These are phyloP conservation scores for Lethrus apterus DNA, from an alignment of 1,140 invertebrate genomes.

Conservation along the genomic window DNA sequence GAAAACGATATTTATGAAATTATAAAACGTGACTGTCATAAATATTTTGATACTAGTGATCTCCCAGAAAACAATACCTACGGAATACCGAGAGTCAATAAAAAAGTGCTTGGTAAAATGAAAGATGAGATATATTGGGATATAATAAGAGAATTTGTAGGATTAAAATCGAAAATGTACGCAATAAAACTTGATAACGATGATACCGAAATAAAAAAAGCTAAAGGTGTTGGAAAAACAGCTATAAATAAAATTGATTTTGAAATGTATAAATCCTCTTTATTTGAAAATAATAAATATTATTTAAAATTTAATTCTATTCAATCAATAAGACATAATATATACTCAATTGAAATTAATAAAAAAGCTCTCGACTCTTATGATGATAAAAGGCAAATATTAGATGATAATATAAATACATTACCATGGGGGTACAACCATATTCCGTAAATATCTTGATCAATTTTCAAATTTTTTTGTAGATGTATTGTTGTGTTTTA, in stretches of 20 bases:
- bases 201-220: conserved; percentile 19
- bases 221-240: conserved; percentile 26
- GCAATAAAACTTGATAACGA: conserved; percentile 18
- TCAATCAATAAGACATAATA: conserved; percentile 18
- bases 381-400: conserved; percentile 14
- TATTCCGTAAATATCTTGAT: too few species aligned
- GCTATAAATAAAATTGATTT: conserved; percentile 22
- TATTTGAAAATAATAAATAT: too few species aligned
- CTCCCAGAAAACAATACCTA: background rate
- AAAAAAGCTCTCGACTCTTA: conserved; percentile 21
- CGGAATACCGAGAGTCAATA: background rate
- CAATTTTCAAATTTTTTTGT: too few species aligned
- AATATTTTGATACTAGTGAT: background rate
- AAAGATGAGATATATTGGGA: too few species aligned
- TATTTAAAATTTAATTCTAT: conserved; percentile 22
- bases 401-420: conserved; percentile 4
- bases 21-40: background rate
- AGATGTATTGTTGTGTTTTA: too few species aligned
- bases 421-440: conserved; percentile 18
- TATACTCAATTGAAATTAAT: conserved; percentile 21
- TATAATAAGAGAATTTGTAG: too few species aligned
- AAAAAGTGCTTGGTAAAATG: background rate
- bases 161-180: background rate
- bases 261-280: too few species aligned
- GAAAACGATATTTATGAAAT: background rate